phyloP scores from a whole-genome alignment of 2,797 vertebrate species.

The Sylvilagus floridanus region DNA sequence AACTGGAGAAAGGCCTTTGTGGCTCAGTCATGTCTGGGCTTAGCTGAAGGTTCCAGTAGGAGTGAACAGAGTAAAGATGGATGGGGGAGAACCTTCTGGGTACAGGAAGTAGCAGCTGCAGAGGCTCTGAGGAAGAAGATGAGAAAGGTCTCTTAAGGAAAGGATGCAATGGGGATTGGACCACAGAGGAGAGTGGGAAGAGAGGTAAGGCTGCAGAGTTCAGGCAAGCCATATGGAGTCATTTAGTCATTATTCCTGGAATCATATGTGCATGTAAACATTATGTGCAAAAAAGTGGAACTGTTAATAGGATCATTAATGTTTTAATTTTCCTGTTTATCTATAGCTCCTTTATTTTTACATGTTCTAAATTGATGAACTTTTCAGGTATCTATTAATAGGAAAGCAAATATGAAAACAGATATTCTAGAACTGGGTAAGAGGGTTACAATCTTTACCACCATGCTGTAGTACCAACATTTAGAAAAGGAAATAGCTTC shows the following conservation, averaged over 20 bases:
- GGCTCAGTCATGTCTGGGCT: background rate
- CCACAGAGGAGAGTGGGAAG: background rate
- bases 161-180: background rate
- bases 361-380: background rate
- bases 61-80: background rate
- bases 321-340: background rate
- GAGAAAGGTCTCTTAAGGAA: background rate
- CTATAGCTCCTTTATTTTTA: background rate
- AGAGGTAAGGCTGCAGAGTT: background rate
- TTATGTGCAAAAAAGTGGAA: too few species aligned
- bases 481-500: slow-evolving; percentile 28
- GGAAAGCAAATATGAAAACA: background rate
- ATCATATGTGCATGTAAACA: background rate
- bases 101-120: background rate
- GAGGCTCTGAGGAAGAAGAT: background rate
- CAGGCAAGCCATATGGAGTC: background rate
- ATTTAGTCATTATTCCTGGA: background rate
- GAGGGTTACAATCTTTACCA: background rate
- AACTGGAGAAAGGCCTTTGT: background rate
- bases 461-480: background rate
- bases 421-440: background rate
- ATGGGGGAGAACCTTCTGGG: background rate
- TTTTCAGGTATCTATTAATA: too few species aligned
- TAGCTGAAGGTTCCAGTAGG: background rate
- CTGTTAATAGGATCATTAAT: too few species aligned